Evolutionary conservation across 2,113 vertebrate species (phyloP).

Genomic region (Xiphophorus hellerii): DNA sequence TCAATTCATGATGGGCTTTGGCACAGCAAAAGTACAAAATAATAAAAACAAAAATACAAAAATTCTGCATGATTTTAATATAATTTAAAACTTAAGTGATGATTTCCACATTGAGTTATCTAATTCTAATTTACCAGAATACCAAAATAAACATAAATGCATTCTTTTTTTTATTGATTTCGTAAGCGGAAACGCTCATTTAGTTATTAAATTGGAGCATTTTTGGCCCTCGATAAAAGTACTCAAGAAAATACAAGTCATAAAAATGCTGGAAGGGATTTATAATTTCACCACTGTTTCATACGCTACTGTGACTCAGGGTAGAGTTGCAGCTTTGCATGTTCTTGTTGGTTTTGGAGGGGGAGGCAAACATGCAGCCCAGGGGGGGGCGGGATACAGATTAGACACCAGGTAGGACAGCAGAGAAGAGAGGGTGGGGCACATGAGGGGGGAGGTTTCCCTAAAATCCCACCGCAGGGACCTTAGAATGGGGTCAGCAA

Average conservation of each 20-base stretch:
- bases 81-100: neutral
- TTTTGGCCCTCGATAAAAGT: too few species aligned
- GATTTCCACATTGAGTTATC: neutral
- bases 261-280: neutral
- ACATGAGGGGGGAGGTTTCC: constrained; percentile 41
- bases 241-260: constrained; percentile 10
- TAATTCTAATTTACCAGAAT: too few species aligned
- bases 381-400: constrained; percentile 55
- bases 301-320: constrained; percentile 10
- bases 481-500: constrained; percentile 67
- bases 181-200: neutral
- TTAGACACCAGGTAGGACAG: constrained; percentile 24
- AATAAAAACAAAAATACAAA: neutral
- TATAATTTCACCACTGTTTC: constrained; percentile 15
- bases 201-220: too few species aligned
- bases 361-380: constrained; percentile 61
- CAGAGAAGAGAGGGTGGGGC: constrained; percentile 29
- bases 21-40: neutral
- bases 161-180: neutral
- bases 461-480: constrained; percentile 64
- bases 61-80: neutral
- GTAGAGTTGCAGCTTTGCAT: constrained; percentile 25
- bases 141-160: too few species aligned
- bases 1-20: neutral
- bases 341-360: constrained; percentile 28